These are phyloP conservation scores for Phasia obesa DNA, from an alignment of 2,888 invertebrate species.

Conservation along the genomic window DNA sequence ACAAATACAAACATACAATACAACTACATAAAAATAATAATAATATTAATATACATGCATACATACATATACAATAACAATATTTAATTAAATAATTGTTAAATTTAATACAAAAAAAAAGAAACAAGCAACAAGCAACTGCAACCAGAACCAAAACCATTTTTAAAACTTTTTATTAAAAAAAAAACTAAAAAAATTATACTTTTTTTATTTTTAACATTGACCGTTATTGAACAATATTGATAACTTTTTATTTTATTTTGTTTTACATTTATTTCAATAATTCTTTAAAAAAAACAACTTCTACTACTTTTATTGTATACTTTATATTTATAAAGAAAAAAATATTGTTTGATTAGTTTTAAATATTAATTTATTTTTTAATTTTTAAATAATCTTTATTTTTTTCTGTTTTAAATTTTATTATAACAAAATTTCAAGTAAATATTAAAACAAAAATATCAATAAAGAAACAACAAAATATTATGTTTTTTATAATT, in stretches of 20 bases:
- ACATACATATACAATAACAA: constrained; percentile 43
- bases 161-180: constrained; percentile 50
- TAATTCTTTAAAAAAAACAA: constrained; percentile 1
- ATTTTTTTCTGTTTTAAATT: constrained; percentile 50
- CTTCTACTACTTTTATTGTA: constrained; percentile 9
- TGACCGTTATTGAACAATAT: constrained; percentile 43
- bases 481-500: neutral
- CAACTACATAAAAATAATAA: constrained; percentile 62
- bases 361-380: constrained; percentile 69
- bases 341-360: constrained; percentile 61
- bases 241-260: constrained; percentile 37
- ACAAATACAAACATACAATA: constrained; percentile 59
- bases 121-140: constrained; percentile 39
- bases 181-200: constrained; percentile 30
- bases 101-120: constrained; percentile 27
- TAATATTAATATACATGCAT: constrained; percentile 53
- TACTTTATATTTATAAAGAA: constrained; percentile 17
- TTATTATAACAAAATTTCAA: constrained; percentile 59
- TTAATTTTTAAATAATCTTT: constrained; percentile 40
- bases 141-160: constrained; percentile 63
- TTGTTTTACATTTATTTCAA: constrained; percentile 23
- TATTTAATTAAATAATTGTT: constrained; percentile 32
- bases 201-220: constrained; percentile 47
- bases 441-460: constrained; percentile 51
- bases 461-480: constrained; percentile 42